A percentile compares a stretch with the other conserved stretches of the same genome.
Evolutionary conservation across 2,113 vertebrate species (phyloP).

Genomic region (Lepisosteus osseus): DNA sequence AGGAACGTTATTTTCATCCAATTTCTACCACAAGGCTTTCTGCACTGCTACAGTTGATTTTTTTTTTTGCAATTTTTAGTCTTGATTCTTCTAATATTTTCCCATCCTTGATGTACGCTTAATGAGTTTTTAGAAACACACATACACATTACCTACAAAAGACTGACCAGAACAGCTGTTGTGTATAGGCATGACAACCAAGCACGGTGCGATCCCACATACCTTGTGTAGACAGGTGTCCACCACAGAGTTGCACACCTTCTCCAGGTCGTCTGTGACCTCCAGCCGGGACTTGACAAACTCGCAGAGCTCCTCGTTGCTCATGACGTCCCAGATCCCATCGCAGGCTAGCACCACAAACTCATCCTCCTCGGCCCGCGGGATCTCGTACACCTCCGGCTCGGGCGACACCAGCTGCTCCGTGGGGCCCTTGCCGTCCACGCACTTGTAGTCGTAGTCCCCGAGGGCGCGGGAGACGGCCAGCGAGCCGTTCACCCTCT

Average conservation of each 20-base stretch:
- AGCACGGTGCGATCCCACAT: conserved; percentile 34
- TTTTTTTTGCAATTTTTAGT: no score
- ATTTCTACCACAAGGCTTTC: no score
- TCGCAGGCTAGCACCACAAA: conserved; percentile 96
- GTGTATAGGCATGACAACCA: no score
- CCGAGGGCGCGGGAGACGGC: conserved; percentile 95
- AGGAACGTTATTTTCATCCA: no score
- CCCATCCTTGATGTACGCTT: no score
- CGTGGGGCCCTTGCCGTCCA: conserved; percentile 95
- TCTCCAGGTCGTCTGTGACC: conserved; percentile 92
- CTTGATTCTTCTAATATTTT: no score
- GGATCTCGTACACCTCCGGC: conserved; percentile 90
- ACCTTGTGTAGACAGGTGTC: conserved; percentile 99
- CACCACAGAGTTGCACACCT: conserved; percentile 96
- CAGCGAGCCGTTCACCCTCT: conserved; percentile 94
- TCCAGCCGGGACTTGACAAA: conserved; percentile 94
- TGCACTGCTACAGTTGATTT: no score
- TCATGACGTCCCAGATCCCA: conserved; percentile 99
- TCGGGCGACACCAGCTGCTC: conserved; percentile 98
- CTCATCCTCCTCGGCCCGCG: conserved; percentile 88
- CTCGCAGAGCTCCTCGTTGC: conserved; percentile 96
- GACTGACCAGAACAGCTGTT: no score
- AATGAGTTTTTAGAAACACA: no score
- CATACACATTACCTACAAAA: no score
- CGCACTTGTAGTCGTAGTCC: conserved; percentile 98